A percentile compares a stretch with the other conserved stretches of the same genome.
phyloP scores from a whole-genome alignment of 2,113 vertebrate species.

The Muntiacus reevesi region DNA sequence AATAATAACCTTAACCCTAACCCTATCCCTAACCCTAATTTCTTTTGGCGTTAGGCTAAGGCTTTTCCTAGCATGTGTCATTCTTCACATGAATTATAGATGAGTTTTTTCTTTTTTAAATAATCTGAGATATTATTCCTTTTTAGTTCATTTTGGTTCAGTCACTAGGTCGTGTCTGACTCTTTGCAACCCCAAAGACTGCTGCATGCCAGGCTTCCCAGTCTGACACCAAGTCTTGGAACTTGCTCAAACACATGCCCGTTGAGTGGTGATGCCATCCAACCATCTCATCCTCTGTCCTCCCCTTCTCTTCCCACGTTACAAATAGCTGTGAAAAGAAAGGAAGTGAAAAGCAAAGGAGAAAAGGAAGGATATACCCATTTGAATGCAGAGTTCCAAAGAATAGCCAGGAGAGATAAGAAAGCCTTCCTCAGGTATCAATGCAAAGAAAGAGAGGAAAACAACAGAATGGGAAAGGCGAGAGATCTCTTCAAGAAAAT shows the following conservation, averaged over 20 bases:
- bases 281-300: not conserved
- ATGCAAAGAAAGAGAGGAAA: too few relatives aligned
- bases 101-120: not conserved
- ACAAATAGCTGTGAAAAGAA: too few relatives aligned
- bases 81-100: not conserved
- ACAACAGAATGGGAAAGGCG: too few relatives aligned
- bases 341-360: too few relatives aligned
- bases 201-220: rapidly evolving
- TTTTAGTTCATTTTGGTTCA: not conserved
- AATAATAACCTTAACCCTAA: not conserved
- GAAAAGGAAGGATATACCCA: too few relatives aligned
- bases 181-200: not conserved
- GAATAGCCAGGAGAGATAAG: too few relatives aligned
- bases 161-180: not conserved
- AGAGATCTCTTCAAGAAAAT: too few relatives aligned
- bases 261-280: not conserved
- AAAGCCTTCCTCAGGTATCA: too few relatives aligned
- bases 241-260: not conserved
- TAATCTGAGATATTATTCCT: not conserved
- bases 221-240: not conserved
- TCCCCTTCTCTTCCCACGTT: not conserved
- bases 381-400: too few relatives aligned
- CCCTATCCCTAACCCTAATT: too few relatives aligned
- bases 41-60: too few relatives aligned
- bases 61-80: not conserved